phyloP scores from a whole-genome alignment of 1,140 invertebrate species.

The Drosophila guanche region DNA sequence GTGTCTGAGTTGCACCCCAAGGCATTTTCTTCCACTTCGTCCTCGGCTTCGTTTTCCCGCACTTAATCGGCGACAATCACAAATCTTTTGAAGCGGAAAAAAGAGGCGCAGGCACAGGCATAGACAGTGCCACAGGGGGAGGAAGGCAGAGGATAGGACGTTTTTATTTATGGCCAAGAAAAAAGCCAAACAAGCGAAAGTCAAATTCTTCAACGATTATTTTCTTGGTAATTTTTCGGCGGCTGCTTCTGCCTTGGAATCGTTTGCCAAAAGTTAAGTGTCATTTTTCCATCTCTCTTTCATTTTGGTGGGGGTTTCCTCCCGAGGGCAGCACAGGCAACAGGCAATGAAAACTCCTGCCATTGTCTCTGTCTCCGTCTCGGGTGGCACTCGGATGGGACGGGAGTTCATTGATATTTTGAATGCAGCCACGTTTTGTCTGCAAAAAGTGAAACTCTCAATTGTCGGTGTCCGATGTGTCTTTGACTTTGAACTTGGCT shows the following conservation, averaged over 20 bases:
- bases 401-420: constrained; percentile 55
- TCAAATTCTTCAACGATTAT: constrained; percentile 80
- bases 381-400: constrained; percentile 9
- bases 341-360: constrained; percentile 50
- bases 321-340: constrained; percentile 9
- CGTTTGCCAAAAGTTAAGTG: constrained; percentile 55
- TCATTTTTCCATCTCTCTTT: constrained; percentile 53
- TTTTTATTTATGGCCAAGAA: constrained; percentile 74
- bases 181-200: constrained; percentile 72
- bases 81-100: constrained; percentile 58
- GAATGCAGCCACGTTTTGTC: constrained; percentile 22
- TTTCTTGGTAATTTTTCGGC: constrained; percentile 62
- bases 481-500: constrained; percentile 50
- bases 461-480: constrained; percentile 45
- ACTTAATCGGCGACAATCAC: constrained; percentile 79
- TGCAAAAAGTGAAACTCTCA: constrained; percentile 52
- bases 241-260: constrained; percentile 60
- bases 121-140: no score
- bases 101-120: not conserved
- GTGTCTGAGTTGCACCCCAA: constrained; percentile 59
- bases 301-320: constrained; percentile 13
- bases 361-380: constrained; percentile 59
- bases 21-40: constrained; percentile 48
- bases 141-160: constrained; percentile 12
- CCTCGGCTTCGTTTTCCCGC: constrained; percentile 61